Conservation (phyloP, 2,797 vertebrate genomes). For the Malurus splendens region DNA sequence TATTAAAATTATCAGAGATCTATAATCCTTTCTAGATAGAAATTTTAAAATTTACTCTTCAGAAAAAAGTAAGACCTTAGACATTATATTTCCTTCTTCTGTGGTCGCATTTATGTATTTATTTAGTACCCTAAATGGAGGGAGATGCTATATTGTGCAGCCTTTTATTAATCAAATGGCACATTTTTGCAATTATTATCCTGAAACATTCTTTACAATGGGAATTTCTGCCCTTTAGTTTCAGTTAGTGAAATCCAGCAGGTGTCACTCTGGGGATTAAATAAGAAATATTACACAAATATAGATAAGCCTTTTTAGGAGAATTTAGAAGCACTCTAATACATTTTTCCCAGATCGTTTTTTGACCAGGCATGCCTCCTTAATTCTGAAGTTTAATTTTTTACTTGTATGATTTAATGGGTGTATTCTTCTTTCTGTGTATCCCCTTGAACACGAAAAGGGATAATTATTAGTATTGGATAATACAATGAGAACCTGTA, state of each 20-base stretch:
- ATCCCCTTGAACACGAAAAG: neutral
- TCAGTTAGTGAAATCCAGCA: constrained; percentile 46
- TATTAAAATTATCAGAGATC: neutral
- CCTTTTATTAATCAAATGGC: neutral
- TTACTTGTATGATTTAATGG: fast-evolving
- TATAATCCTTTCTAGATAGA: neutral
- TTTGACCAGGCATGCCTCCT: neutral
- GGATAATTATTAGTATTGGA: neutral
- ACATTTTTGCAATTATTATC: neutral
- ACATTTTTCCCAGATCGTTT: neutral
- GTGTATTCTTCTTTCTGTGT: neutral
- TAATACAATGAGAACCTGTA: neutral
- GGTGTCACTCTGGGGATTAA: constrained; percentile 64
- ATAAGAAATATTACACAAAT: neutral
- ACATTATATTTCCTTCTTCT: neutral
- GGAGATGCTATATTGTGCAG: neutral
- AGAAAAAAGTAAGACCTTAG: neutral
- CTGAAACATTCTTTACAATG: neutral
- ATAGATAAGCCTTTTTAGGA: neutral
- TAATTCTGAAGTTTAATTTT: neutral
- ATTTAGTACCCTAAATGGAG: neutral
- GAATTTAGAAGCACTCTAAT: neutral
- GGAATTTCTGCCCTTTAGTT: neutral
- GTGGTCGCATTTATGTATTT: neutral
- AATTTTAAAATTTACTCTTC: neutral